Percentiles rank a stretch among this genome's conserved stretches.
Evolutionary conservation across 2,888 invertebrate genomes (phyloP).

Genomic region (Drosophila mimetica): DNA sequence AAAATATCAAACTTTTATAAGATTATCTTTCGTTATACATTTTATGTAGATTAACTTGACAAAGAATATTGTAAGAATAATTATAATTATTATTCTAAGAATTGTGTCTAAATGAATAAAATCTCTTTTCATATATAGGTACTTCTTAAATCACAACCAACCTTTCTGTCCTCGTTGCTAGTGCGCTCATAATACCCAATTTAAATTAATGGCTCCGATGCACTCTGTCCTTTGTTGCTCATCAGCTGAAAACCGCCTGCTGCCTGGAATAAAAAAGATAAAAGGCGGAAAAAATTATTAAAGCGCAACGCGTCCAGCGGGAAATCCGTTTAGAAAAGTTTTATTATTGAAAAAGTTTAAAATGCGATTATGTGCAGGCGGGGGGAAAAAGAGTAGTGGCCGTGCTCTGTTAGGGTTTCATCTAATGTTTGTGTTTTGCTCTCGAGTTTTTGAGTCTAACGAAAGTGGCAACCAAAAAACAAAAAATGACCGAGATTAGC

Average conservation of each 20-base stretch:
- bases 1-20: too few relatives aligned
- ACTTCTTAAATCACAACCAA: constrained; percentile 19
- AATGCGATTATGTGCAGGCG: constrained; percentile 69
- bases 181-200: constrained; percentile 79
- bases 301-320: constrained; percentile 74
- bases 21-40: too few relatives aligned
- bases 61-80: too few relatives aligned
- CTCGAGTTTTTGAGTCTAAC: constrained; percentile 10
- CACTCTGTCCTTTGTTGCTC: constrained; percentile 44
- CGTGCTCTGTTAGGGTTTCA: neutral
- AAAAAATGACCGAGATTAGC: constrained; percentile 22
- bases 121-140: too few relatives aligned
- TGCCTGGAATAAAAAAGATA: constrained; percentile 50
- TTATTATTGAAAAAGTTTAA: constrained; percentile 78
- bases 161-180: constrained; percentile 61
- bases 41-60: too few relatives aligned
- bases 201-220: constrained; percentile 74
- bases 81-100: too few relatives aligned
- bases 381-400: neutral
- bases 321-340: constrained; percentile 78
- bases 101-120: too few relatives aligned
- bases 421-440: constrained; percentile 28
- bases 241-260: constrained; percentile 61
- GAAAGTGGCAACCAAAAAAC: neutral
- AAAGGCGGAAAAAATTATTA: constrained; percentile 64